Conservation (phyloP, 2,888 invertebrate genomes). For the Vesta saturnalis region DNA sequence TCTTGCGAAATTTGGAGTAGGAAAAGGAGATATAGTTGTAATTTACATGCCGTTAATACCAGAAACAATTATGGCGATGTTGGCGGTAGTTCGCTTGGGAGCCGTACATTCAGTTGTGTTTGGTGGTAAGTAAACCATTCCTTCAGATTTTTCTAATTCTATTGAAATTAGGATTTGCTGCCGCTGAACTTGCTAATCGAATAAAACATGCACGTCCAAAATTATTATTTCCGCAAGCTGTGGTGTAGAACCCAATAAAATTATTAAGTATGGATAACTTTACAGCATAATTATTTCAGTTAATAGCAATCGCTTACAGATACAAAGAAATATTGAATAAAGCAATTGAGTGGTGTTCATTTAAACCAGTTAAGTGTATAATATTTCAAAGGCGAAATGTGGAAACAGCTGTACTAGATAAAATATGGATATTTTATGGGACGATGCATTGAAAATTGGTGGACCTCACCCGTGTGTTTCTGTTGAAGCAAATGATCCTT, state of each 20-base stretch:
- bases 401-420: conserved; percentile 70
- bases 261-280: conserved; percentile 71
- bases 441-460: conserved; percentile 72
- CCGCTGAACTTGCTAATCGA: conserved; percentile 84
- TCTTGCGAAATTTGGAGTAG: conserved; percentile 79
- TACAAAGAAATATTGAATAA: conserved; percentile 86
- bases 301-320: conserved; percentile 54
- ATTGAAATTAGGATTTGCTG: conserved; percentile 82
- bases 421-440: conserved; percentile 80
- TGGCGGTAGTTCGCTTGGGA: conserved; percentile 87
- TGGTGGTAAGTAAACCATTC: conserved; percentile 70
- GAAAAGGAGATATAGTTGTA: conserved; percentile 84
- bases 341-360: conserved; percentile 77
- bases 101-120: conserved; percentile 96
- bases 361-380: conserved; percentile 82
- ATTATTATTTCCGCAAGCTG: conserved; percentile 90
- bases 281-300: background rate
- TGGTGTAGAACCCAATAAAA: conserved; percentile 88
- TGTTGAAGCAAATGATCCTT: conserved; percentile 87
- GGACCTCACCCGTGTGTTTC: conserved; percentile 83
- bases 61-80: conserved; percentile 88
- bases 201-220: conserved; percentile 91
- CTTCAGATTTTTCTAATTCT: background rate
- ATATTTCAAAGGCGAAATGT: conserved; percentile 83
- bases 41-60: conserved; percentile 97